Evolutionary conservation across 92 coral and sea anemone species (phyloP).

Genomic region (Meandrina meandrites): DNA sequence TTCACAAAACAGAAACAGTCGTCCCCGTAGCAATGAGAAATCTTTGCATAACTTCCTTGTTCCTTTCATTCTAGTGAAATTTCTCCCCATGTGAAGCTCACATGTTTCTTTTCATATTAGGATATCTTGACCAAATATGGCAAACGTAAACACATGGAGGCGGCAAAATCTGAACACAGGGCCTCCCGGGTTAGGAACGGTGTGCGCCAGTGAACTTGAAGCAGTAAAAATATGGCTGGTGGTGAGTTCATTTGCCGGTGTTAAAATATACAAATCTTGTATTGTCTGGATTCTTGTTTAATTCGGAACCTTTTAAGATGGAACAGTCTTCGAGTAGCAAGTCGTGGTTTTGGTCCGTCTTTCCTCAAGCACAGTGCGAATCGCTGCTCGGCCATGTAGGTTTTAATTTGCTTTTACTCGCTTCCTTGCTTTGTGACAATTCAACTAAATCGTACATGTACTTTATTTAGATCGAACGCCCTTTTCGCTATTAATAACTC

Average conservation of each 20-base stretch:
- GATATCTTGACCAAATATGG: slow-evolving; percentile 37
- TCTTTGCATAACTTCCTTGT: too few species aligned
- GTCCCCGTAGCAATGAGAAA: too few species aligned
- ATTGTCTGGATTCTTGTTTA: background rate
- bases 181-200: slow-evolving; percentile 18
- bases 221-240: slow-evolving; percentile 11
- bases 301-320: slow-evolving; percentile 3
- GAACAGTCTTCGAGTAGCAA: slow-evolving; percentile 3
- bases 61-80: too few species aligned
- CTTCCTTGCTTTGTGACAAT: background rate
- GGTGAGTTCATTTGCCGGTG: slow-evolving; percentile 3
- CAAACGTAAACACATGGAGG: slow-evolving; percentile 38
- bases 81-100: slow-evolving; percentile 31
- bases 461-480: background rate
- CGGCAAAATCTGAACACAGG: slow-evolving; percentile 33
- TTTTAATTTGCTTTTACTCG: background rate
- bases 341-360: slow-evolving; percentile 24
- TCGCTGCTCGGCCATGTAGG: slow-evolving; percentile 34
- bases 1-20: too few species aligned
- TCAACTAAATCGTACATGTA: background rate
- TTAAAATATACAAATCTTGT: background rate
- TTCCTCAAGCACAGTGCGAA: slow-evolving; percentile 37
- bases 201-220: background rate
- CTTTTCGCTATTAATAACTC: background rate
- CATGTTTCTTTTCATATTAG: slow-evolving; percentile 28